Evolutionary conservation across 1,140 invertebrate species (phyloP).

Genomic region (Pseudomyrmex flavicornis): DNA sequence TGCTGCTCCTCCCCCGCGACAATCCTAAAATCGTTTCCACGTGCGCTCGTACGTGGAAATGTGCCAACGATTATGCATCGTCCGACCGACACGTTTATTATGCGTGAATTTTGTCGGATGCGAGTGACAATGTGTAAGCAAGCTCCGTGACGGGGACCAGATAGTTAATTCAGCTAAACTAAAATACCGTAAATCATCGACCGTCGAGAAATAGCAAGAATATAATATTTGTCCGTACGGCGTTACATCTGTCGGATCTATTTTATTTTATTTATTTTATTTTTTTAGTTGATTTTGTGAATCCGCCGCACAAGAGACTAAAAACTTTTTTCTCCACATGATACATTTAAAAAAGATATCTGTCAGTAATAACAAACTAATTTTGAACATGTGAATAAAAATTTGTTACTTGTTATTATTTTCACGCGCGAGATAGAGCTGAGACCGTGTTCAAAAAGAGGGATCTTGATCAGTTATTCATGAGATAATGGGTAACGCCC

Average conservation of each 20-base stretch:
- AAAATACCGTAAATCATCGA: slow-evolving; percentile 14
- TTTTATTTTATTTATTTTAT: neutral
- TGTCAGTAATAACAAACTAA: too few species aligned
- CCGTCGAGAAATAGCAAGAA: neutral
- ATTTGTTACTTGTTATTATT: too few species aligned
- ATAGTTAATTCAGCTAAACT: slow-evolving; percentile 22
- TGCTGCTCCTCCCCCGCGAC: neutral
- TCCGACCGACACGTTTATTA: slow-evolving; percentile 33
- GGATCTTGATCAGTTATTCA: too few species aligned
- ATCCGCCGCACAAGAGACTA: neutral
- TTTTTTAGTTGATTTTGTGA: neutral
- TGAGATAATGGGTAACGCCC: too few species aligned
- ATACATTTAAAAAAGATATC: too few species aligned
- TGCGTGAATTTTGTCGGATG: slow-evolving; percentile 25
- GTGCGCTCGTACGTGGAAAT: neutral
- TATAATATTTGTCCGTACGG: slow-evolving; percentile 20
- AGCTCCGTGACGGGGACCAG: slow-evolving; percentile 8
- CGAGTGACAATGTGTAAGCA: slow-evolving; percentile 35
- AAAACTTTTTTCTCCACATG: too few species aligned
- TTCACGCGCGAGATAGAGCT: too few species aligned
- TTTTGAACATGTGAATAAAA: too few species aligned
- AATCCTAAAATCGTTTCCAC: neutral
- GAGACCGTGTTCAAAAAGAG: too few species aligned
- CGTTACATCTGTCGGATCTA: neutral
- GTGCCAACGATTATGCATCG: slow-evolving; percentile 1